These are phyloP conservation scores for Melitaea cinxia DNA, from an alignment of 1,140 invertebrate species.

Conservation along the genomic window DNA sequence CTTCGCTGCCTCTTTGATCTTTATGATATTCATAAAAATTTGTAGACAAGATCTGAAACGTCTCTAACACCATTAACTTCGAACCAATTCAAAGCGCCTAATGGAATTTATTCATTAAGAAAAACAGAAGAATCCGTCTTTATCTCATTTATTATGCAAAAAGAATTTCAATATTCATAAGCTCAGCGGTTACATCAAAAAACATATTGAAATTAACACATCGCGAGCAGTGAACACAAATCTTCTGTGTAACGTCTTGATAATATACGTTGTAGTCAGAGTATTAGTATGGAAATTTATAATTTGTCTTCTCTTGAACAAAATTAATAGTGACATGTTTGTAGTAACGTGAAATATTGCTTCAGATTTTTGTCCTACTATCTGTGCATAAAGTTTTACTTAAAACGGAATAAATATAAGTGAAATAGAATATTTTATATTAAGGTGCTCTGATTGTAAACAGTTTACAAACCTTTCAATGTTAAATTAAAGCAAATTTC, in stretches of 20 bases:
- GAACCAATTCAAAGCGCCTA: slow-evolving; percentile 21
- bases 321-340: background rate
- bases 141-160: slow-evolving; percentile 27
- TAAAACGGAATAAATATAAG: too few relatives aligned
- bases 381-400: too few relatives aligned
- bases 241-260: slow-evolving; percentile 1
- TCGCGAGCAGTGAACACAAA: slow-evolving; percentile 15
- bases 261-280: background rate
- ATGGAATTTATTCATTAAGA: slow-evolving; percentile 28
- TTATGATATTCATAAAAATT: background rate
- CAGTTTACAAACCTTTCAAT: too few relatives aligned
- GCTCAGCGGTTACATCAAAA: slow-evolving; percentile 26
- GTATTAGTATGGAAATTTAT: background rate
- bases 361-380: background rate
- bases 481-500: too few relatives aligned
- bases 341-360: background rate
- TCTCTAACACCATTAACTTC: slow-evolving; percentile 15
- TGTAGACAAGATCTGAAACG: background rate
- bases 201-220: slow-evolving; percentile 20
- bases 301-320: slow-evolving; percentile 1
- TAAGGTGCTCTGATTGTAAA: too few relatives aligned
- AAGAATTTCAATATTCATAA: slow-evolving; percentile 36
- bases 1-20: too few relatives aligned
- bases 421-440: too few relatives aligned
- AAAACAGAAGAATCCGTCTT: slow-evolving; percentile 24